Conservation (phyloP, 2,113 vertebrate genomes). For the Melanotaenia duboulayi region DNA sequence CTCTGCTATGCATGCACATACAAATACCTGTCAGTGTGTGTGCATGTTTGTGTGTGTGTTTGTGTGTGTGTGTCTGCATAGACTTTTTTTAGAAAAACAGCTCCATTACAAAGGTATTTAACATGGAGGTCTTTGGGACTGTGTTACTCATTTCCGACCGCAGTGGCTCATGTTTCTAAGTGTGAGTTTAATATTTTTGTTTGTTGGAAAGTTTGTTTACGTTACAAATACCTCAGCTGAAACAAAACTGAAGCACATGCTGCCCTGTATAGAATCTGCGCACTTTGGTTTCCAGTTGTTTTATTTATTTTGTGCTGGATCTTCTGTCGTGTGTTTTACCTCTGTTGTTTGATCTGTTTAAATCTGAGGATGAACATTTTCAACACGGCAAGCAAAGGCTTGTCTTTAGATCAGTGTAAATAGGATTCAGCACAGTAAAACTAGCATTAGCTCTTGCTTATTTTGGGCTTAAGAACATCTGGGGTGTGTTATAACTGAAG, state of each 20-base stretch:
- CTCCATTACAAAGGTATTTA: slow-evolving; percentile 56
- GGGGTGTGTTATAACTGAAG: slow-evolving; percentile 59
- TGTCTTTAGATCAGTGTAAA: slow-evolving; percentile 44
- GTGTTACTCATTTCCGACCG: slow-evolving; percentile 22
- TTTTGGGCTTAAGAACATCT: slow-evolving; percentile 65
- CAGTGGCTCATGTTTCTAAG: slow-evolving; percentile 29
- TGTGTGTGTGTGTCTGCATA: slow-evolving; percentile 13
- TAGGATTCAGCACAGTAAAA: slow-evolving; percentile 43
- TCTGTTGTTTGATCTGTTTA: slow-evolving; percentile 34
- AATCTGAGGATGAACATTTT: slow-evolving; percentile 41
- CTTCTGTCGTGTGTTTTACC: slow-evolving; percentile 34
- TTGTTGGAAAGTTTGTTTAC: slow-evolving; percentile 53
- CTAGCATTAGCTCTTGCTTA: slow-evolving; percentile 57
- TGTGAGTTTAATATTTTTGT: slow-evolving; percentile 46
- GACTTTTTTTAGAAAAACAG: slow-evolving; percentile 41
- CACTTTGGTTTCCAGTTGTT: slow-evolving; percentile 28
- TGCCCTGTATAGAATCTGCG: slow-evolving; percentile 23
- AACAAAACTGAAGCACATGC: slow-evolving; percentile 40
- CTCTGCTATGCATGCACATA: slow-evolving; percentile 18
- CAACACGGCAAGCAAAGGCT: slow-evolving; percentile 39
- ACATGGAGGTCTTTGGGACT: slow-evolving; percentile 32
- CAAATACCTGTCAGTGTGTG: slow-evolving; percentile 18
- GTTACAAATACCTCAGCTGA: slow-evolving; percentile 40
- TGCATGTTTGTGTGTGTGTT: background rate
- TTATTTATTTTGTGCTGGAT: slow-evolving; percentile 3